Percentiles rank a stretch among this genome's conserved stretches.
phyloP scores from a whole-genome alignment of 1,140 invertebrate species.

The Gonatopus flavifemur region DNA sequence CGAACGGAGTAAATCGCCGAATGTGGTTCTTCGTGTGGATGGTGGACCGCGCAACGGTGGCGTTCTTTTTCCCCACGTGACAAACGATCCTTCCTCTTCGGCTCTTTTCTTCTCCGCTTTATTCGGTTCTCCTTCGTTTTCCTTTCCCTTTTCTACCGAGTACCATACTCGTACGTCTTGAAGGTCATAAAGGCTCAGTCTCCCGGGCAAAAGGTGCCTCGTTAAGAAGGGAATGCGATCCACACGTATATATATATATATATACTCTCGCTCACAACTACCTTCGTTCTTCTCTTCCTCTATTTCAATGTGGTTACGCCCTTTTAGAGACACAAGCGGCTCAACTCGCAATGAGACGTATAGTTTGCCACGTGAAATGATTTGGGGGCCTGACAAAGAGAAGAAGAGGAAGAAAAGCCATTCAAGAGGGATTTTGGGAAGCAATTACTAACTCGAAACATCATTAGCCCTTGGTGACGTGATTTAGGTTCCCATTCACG shows the following conservation, averaged over 20 bases:
- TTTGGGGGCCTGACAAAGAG: no score
- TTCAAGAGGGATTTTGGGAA: no score
- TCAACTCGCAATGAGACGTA: no score
- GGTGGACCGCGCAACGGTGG: conserved; percentile 21
- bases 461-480: no score
- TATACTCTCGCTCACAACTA: not conserved
- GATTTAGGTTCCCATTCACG: no score
- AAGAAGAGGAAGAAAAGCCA: no score
- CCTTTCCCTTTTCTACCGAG: no score
- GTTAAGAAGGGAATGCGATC: conserved; percentile 19
- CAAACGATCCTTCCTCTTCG: conserved; percentile 10
- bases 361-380: no score
- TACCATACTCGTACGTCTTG: conserved; percentile 1
- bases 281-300: not conserved
- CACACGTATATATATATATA: not conserved
- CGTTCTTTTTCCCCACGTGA: conserved; percentile 5
- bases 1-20: conserved; percentile 22
- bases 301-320: not conserved
- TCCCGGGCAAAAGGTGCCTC: conserved; percentile 25
- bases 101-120: conserved; percentile 8
- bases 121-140: no score
- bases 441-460: no score
- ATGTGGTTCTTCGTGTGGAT: conserved; percentile 7
- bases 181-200: conserved; percentile 5
- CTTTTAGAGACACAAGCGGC: no score